These are phyloP conservation scores for Heterotilapia buettikoferi DNA, from an alignment of 2,113 vertebrate species.

Conservation along the genomic window DNA sequence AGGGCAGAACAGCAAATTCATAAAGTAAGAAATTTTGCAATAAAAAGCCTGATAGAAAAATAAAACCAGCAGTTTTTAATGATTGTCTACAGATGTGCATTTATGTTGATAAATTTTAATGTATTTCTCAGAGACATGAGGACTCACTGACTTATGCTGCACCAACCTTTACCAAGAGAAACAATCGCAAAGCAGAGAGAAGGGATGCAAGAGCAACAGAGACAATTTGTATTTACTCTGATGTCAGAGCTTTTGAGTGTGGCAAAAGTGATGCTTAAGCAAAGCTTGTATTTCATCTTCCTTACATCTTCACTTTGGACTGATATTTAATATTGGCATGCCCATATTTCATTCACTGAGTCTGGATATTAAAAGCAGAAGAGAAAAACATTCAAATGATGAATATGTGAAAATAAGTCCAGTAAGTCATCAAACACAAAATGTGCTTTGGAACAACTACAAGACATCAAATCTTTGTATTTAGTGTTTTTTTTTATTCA, in stretches of 20 bases:
- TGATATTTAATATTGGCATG: not conserved
- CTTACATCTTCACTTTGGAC: fast-evolving
- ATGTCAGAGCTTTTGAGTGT: not conserved
- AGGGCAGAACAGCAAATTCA: too few relatives aligned
- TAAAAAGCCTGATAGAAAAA: not conserved
- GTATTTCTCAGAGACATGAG: not conserved
- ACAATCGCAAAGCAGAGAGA: not conserved
- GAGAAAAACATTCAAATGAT: not conserved
- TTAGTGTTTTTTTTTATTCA: not conserved
- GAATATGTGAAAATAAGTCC: not conserved
- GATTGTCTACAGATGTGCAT: not conserved
- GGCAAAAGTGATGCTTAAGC: not conserved
- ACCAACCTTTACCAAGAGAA: not conserved
- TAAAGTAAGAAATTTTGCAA: too few relatives aligned
- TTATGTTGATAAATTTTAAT: not conserved
- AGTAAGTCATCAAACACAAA: not conserved
- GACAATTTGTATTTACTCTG: not conserved
- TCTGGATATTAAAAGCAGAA: not conserved
- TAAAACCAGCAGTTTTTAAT: not conserved
- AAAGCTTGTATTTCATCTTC: not conserved
- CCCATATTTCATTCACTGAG: not conserved
- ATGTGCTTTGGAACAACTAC: not conserved
- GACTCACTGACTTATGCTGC: not conserved
- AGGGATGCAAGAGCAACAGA: not conserved
- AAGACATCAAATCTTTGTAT: not conserved